These are phyloP conservation scores for Hofmannophila pseudospretella DNA, from an alignment of 2,888 invertebrate genomes.

Conservation along the genomic window DNA sequence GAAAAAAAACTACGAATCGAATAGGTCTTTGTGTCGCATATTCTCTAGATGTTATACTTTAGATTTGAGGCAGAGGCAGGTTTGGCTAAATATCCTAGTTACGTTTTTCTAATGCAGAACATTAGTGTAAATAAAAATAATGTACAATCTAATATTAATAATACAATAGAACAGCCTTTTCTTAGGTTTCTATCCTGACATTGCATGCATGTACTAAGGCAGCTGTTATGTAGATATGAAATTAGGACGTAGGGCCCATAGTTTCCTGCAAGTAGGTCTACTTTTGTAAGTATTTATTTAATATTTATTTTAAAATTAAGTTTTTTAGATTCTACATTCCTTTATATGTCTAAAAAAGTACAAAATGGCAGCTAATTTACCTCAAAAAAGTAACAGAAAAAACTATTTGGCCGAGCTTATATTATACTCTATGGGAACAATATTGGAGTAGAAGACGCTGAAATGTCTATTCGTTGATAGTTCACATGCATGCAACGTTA, in stretches of 20 bases:
- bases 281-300: constrained; percentile 36
- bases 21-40: not conserved
- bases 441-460: constrained; percentile 52
- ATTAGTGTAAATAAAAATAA: not conserved
- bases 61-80: constrained; percentile 20
- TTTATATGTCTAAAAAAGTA: constrained; percentile 38
- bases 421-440: constrained; percentile 71
- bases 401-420: constrained; percentile 61
- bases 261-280: constrained; percentile 13
- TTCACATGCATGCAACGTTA: constrained; percentile 46
- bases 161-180: too few species aligned
- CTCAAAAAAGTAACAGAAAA: constrained; percentile 36
- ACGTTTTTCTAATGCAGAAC: constrained; percentile 10
- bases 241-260: constrained; percentile 16
- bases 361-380: constrained; percentile 63
- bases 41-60: constrained; percentile 1
- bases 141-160: too few species aligned
- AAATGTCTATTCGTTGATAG: constrained; percentile 35
- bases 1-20: too few species aligned
- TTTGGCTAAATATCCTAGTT: constrained; percentile 21
- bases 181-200: constrained; percentile 17
- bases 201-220: constrained; percentile 57
- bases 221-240: constrained; percentile 53
- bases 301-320: constrained; percentile 9
- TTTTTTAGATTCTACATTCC: constrained; percentile 38